These are phyloP conservation scores for Zoroaster sp. DNA, from an alignment of 53 echinoderm and acorn worm genomes.

Conservation along the genomic window DNA sequence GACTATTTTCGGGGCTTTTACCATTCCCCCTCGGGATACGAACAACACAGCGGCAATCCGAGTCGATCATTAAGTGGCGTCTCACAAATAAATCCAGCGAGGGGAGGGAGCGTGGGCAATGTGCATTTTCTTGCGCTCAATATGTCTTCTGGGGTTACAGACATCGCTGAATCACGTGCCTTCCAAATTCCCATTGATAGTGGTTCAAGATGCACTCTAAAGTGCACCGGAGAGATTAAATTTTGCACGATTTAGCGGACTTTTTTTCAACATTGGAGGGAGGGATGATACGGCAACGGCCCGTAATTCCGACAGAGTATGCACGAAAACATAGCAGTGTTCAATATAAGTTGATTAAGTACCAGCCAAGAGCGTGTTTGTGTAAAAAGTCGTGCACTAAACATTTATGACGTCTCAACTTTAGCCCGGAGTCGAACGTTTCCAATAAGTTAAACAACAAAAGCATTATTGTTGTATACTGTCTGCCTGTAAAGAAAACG, in stretches of 20 bases:
- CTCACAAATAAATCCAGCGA: not conserved
- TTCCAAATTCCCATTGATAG: not conserved
- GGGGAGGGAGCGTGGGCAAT: not conserved
- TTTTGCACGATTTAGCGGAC: conserved; percentile 11
- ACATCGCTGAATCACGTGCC: not conserved
- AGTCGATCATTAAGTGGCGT: not conserved
- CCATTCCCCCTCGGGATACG: not conserved
- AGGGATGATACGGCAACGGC: not conserved
- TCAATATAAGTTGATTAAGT: not conserved
- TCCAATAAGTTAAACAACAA: no score
- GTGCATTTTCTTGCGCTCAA: not conserved
- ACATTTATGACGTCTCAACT: not conserved
- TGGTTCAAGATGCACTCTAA: not conserved
- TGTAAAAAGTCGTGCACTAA: not conserved
- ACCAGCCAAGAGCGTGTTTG: not conserved
- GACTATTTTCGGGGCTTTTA: not conserved
- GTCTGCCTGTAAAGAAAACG: no score
- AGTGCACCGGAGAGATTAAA: conserved; percentile 11
- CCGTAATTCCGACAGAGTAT: not conserved
- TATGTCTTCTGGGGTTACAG: conserved; percentile 15
- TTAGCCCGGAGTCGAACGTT: not conserved
- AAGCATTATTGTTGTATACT: no score
- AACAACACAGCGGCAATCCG: not conserved
- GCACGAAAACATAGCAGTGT: not conserved
- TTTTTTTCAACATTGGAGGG: not conserved